phyloP scores from a whole-genome alignment of 2,888 invertebrate species.

The Drosophila dives region DNA sequence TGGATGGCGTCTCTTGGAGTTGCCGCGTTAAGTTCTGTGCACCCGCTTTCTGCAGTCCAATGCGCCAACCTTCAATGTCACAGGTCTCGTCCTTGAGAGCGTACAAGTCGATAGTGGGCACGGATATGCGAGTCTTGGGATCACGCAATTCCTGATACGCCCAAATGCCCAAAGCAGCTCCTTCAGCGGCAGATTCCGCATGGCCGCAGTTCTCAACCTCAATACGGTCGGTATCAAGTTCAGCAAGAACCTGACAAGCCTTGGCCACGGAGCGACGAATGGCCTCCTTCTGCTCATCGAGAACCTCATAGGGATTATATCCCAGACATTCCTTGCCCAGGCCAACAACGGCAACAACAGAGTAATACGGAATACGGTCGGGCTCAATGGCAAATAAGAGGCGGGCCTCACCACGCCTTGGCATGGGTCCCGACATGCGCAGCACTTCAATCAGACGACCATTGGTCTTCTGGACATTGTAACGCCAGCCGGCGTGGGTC shows the following conservation, averaged over 20 bases:
- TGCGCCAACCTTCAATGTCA: conserved; percentile 89
- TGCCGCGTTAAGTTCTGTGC: conserved; percentile 92
- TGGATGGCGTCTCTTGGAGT: conserved; percentile 92
- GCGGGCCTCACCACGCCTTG: conserved; percentile 86
- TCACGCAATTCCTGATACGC: conserved; percentile 87
- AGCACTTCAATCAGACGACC: conserved; percentile 87
- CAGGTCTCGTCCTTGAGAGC: conserved; percentile 88
- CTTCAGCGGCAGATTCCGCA: conserved; percentile 92
- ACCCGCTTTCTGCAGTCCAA: conserved; percentile 90
- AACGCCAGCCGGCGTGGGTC: conserved; percentile 87
- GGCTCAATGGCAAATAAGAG: conserved; percentile 88
- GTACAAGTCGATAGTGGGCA: conserved; percentile 85
- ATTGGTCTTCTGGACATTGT: conserved; percentile 85
- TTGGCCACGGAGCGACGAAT: conserved; percentile 89
- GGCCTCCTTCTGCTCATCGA: conserved; percentile 91
- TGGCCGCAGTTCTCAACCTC: conserved; percentile 90
- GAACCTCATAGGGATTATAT: conserved; percentile 88
- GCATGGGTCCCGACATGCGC: conserved; percentile 86
- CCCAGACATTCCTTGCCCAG: conserved; percentile 89
- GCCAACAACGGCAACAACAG: conserved; percentile 90
- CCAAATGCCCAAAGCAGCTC: conserved; percentile 89
- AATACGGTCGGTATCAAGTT: conserved; percentile 86
- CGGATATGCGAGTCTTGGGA: conserved; percentile 69
- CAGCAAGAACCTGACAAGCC: conserved; percentile 87
- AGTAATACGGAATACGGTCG: conserved; percentile 85